phyloP scores from a whole-genome alignment of 1,140 invertebrate species.

The Diploscapter pachys region DNA sequence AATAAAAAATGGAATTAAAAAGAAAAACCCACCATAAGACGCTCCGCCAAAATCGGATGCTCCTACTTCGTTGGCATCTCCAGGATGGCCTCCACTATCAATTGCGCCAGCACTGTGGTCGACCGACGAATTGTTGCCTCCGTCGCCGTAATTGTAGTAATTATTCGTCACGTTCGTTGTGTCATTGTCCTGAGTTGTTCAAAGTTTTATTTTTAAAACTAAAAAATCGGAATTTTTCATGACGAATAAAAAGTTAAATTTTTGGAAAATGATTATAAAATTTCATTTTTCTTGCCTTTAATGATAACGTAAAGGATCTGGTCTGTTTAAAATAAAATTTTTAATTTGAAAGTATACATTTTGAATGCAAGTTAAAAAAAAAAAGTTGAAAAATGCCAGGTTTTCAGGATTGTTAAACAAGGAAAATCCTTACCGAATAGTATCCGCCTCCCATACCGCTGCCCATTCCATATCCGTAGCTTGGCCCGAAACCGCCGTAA shows the following conservation, averaged over 20 bases:
- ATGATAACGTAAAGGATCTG: too few relatives aligned
- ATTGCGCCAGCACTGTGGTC: conserved; percentile 25
- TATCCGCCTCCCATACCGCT: conserved; percentile 23
- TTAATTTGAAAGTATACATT: conserved; percentile 15
- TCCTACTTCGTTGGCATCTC: conserved; percentile 13
- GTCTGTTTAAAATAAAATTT: too few relatives aligned
- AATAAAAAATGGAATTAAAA: too few relatives aligned
- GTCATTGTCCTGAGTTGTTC: conserved; percentile 30
- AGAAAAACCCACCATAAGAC: too few relatives aligned
- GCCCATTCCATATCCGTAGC: background rate
- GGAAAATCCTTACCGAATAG: conserved; percentile 23
- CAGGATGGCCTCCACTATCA: conserved; percentile 21
- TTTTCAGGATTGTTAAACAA: too few relatives aligned
- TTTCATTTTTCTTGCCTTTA: too few relatives aligned
- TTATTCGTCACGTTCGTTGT: conserved; percentile 35
- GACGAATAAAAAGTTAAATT: too few relatives aligned
- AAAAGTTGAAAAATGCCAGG: too few relatives aligned
- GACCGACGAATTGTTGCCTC: conserved; percentile 23
- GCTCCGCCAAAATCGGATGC: conserved; percentile 13
- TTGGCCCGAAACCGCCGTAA: conserved; percentile 13
- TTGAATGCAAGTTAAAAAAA: too few relatives aligned
- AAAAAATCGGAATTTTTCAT: conserved; percentile 10
- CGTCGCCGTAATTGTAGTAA: conserved; percentile 30
- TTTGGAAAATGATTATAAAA: too few relatives aligned
- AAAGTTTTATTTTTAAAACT: conserved; percentile 5